A percentile compares a stretch with the other conserved stretches of the same genome.
phyloP scores from a whole-genome alignment of 1,140 invertebrate genomes.

The Drosophila repleta region DNA sequence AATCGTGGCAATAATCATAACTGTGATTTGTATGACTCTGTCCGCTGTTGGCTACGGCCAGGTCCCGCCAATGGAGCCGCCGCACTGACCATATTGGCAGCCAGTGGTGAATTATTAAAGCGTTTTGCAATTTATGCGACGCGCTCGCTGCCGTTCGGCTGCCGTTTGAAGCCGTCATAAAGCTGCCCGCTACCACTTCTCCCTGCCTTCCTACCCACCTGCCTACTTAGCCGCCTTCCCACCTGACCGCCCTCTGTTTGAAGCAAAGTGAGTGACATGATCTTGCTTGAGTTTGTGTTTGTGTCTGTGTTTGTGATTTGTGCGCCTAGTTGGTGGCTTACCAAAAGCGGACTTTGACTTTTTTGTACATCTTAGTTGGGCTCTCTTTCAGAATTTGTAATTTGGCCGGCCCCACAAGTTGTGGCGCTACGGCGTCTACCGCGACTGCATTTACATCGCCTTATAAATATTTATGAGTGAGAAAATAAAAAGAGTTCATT shows the following conservation, averaged over 20 bases:
- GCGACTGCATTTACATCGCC: conserved; percentile 58
- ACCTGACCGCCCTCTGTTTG: not conserved
- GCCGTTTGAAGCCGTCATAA: conserved; percentile 75
- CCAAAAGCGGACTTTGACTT: conserved; percentile 71
- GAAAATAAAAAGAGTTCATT: conserved; percentile 62
- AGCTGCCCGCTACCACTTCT: conserved; percentile 21
- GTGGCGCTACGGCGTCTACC: conserved; percentile 48
- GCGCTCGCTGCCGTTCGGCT: conserved; percentile 48
- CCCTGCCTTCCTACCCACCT: not conserved
- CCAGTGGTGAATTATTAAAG: conserved; percentile 75
- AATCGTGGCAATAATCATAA: conserved; percentile 81
- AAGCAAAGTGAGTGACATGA: conserved; percentile 15
- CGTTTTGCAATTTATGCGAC: conserved; percentile 75
- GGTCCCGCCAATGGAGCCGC: conserved; percentile 41
- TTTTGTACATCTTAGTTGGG: conserved; percentile 47
- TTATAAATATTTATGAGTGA: conserved; percentile 77
- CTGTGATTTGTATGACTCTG: conserved; percentile 82
- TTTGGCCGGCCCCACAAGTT: conserved; percentile 69
- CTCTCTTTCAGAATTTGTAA: conserved; percentile 63
- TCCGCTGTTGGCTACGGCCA: conserved; percentile 37
- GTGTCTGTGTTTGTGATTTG: conserved; percentile 17
- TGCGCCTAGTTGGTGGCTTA: conserved; percentile 73
- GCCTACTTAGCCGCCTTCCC: not conserved
- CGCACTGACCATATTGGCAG: conserved; percentile 64
- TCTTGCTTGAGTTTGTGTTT: conserved; percentile 9